Conservation (phyloP, 1,140 invertebrate species). For the Sitophilus oryzae region DNA sequence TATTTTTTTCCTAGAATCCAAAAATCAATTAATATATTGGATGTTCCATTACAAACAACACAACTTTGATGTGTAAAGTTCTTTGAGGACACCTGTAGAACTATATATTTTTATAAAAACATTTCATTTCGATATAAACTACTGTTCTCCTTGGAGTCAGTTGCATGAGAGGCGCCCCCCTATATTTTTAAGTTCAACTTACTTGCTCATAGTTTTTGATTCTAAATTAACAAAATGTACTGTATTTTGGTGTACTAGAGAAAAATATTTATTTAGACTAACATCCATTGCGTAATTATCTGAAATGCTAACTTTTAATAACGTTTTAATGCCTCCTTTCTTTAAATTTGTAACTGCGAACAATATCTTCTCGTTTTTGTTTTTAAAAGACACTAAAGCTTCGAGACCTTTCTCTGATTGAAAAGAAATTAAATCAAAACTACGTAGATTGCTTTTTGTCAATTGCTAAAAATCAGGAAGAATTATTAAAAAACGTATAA, state of each 20-base stretch:
- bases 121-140: too few species aligned
- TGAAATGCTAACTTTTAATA: constrained; percentile 20
- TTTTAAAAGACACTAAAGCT: constrained; percentile 24
- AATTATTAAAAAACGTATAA: constrained; percentile 2
- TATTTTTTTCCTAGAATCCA: too few species aligned
- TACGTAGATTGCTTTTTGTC: constrained; percentile 32
- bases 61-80: too few species aligned
- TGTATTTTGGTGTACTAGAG: constrained; percentile 14
- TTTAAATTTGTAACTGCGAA: constrained; percentile 21
- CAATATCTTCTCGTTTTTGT: constrained; percentile 7
- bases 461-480: constrained; percentile 24
- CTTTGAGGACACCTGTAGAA: too few species aligned
- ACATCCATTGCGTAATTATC: constrained; percentile 12
- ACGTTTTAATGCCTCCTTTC: constrained; percentile 8
- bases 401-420: constrained; percentile 12
- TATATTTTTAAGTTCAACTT: background rate
- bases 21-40: too few species aligned
- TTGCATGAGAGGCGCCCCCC: background rate
- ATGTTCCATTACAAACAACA: too few species aligned
- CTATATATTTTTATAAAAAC: too few species aligned
- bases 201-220: constrained; percentile 3
- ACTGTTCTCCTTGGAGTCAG: too few species aligned
- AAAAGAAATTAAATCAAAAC: constrained; percentile 21
- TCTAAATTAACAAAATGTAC: constrained; percentile 23
- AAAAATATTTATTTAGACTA: constrained; percentile 21